Base-by-base conservation (phyloP, 1,140 invertebrate species). In the Ips nitidus region DNA sequence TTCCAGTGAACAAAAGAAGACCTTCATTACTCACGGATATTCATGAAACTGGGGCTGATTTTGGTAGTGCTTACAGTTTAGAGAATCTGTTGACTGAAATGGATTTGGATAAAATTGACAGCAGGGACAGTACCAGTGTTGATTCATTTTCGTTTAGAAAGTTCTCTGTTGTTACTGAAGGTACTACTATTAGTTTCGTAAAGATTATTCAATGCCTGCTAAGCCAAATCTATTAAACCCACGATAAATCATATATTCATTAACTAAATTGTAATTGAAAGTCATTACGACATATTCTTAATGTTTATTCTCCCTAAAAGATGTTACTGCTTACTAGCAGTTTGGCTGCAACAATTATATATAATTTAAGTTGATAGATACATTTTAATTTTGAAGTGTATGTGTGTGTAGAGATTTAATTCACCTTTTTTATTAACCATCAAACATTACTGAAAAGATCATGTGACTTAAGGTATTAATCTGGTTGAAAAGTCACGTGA, bases 141-240 rank as follows among this genome's bases (percentile, higher is more conserved):
- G 22, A 22, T 22, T 22, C 22, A 22, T 47, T 56, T 8, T 50
- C n/a, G 55, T n/a, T 41, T 4, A 69, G 61, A 38, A 62, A 39
- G 5, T 60, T 38, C 36, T 63, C 41, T 50, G 39, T 70, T 38
- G 69, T 70, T 37, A 70, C 69, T 50, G 69, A 70, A 70, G 69
- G 61, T 69, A 66, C 45, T 3, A 6, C 45, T 6, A 63, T 39
- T 40, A 38, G n/a, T 6, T 3, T 62, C 3, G 22, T 60, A 3
- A 47, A 45, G 8, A 36, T n/a, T 1, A 3, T 37, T 40, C 38
- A 59, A 2, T 40, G 41, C 3, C 22, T 22, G 22, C 22, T 22
- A 22, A 22, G 22, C 22, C 22, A 22, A 22, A 22, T 22, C 22
- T 22, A 22, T 0, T 22, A 22, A 22, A 22, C 7, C 45, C 3